phyloP scores from a whole-genome alignment of 2,797 vertebrate species.

The Sphaeramia orbicularis region DNA sequence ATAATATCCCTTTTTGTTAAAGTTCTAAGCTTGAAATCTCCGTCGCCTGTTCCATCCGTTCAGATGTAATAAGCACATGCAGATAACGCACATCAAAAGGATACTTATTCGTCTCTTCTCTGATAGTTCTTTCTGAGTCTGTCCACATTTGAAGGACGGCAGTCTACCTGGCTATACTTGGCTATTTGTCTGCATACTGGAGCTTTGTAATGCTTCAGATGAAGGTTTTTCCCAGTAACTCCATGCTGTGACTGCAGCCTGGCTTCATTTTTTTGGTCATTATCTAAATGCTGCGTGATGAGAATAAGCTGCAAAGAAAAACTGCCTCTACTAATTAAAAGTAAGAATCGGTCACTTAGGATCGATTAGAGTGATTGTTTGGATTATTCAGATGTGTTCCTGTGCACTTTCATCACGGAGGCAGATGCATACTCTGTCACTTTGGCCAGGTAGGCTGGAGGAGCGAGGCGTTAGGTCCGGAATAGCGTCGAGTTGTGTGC shows the following conservation, averaged over 20 bases:
- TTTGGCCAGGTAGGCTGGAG: constrained; percentile 23
- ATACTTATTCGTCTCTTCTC: constrained; percentile 41
- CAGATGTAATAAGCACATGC: constrained; percentile 17
- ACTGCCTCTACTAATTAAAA: constrained; percentile 17
- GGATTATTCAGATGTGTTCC: constrained; percentile 1
- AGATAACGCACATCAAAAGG: constrained; percentile 52
- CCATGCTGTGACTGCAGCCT: constrained; percentile 46
- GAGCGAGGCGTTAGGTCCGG: constrained; percentile 16
- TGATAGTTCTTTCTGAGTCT: constrained; percentile 8
- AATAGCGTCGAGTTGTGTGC: constrained; percentile 15
- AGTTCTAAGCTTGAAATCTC: background rate
- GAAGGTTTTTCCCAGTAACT: constrained; percentile 26
- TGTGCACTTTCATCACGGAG: constrained; percentile 41
- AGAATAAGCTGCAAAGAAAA: constrained; percentile 2
- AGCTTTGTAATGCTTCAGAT: constrained; percentile 47
- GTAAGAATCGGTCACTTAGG: constrained; percentile 4
- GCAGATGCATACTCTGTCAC: constrained; percentile 14
- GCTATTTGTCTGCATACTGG: constrained; percentile 39
- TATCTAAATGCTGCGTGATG: constrained; percentile 31
- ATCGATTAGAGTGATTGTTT: background rate
- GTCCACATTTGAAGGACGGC: constrained; percentile 22
- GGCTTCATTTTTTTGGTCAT: constrained; percentile 16
- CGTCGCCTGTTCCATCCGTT: background rate
- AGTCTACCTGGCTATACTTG: constrained; percentile 27
- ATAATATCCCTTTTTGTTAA: background rate